phyloP scores from a whole-genome alignment of 1,140 invertebrate species.

The Zaprionus tsacasi region DNA sequence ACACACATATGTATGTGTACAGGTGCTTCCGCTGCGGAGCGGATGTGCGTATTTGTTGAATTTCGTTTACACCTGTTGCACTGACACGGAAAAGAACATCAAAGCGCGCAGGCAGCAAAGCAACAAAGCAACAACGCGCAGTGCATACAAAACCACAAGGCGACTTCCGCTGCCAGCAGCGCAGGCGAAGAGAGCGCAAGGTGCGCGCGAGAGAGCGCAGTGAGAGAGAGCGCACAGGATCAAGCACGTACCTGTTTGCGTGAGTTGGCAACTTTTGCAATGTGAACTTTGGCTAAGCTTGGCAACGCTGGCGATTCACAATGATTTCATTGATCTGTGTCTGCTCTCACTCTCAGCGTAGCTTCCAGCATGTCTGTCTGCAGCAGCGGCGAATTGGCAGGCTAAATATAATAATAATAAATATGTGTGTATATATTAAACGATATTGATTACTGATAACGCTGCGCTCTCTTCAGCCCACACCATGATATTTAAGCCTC shows the following conservation, averaged over 20 bases:
- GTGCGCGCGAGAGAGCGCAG: background rate
- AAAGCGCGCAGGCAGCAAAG: constrained; percentile 29
- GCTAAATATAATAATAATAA: background rate
- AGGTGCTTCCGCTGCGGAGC: constrained; percentile 72
- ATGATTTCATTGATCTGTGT: constrained; percentile 82
- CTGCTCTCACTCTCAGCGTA: constrained; percentile 58
- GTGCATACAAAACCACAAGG: constrained; percentile 71
- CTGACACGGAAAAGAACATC: constrained; percentile 40
- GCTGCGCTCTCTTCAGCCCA: constrained; percentile 40
- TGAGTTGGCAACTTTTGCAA: constrained; percentile 14
- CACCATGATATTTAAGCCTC: no score
- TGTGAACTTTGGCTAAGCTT: constrained; percentile 5
- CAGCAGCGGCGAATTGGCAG: constrained; percentile 9
- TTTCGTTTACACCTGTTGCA: constrained; percentile 78
- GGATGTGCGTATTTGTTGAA: constrained; percentile 77
- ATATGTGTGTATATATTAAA: constrained; percentile 9
- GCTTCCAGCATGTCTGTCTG: constrained; percentile 71
- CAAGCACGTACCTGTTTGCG: constrained; percentile 58
- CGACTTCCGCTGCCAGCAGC: constrained; percentile 64
- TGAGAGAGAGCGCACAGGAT: constrained; percentile 45
- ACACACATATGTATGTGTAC: constrained; percentile 23
- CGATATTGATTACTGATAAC: constrained; percentile 19
- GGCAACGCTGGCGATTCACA: constrained; percentile 52
- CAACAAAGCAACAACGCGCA: constrained; percentile 24
- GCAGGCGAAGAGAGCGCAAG: constrained; percentile 2